Conservation (phyloP, 2,888 invertebrate genomes). For the Phortica magna region DNA sequence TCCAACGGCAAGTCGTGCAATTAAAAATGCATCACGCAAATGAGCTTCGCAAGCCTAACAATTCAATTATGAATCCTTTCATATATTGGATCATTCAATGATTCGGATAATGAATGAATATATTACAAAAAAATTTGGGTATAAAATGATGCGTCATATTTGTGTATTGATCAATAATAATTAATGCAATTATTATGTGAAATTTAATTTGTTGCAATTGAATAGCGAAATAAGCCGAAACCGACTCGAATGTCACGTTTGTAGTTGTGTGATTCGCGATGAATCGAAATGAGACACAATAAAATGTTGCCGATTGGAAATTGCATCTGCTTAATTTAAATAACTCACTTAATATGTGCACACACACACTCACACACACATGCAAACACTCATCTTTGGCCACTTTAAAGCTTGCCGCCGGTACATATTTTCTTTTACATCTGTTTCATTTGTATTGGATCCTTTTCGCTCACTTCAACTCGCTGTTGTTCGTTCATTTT, state of each 20-base stretch:
- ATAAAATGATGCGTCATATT: not conserved
- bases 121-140: not conserved
- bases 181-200: slow-evolving; percentile 7
- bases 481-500: slow-evolving; percentile 43
- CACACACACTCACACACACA: not conserved
- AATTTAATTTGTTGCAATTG: slow-evolving; percentile 16
- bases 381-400: not conserved
- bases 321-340: slow-evolving; percentile 13
- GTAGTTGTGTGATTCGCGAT: not conserved
- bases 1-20: not conserved
- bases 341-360: not conserved
- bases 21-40: not conserved
- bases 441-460: not conserved
- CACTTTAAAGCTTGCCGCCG: slow-evolving; percentile 23
- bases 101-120: not conserved
- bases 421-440: not conserved
- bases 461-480: not conserved
- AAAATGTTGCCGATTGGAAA: not conserved
- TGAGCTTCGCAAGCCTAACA: not conserved
- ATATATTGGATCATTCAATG: not conserved
- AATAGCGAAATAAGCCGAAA: not conserved
- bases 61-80: not conserved
- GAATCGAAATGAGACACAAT: not conserved
- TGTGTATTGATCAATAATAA: not conserved
- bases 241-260: not conserved